These are phyloP conservation scores for Phytoseiulus persimilis DNA, from an alignment of 2,888 invertebrate genomes.

Conservation along the genomic window DNA sequence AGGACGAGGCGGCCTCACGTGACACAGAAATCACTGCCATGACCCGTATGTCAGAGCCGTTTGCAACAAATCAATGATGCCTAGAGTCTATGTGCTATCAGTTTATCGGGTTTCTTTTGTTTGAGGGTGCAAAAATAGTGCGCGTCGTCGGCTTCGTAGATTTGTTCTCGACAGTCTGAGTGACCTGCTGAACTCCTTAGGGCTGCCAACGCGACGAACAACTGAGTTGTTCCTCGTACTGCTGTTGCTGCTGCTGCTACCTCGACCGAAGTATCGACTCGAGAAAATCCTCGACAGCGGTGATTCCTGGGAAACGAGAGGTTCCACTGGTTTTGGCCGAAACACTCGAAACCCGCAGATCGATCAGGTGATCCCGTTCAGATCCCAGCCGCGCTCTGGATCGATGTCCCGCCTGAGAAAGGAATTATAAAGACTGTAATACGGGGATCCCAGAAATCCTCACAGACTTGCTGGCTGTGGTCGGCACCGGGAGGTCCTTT, in stretches of 20 bases:
- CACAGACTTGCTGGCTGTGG: no score
- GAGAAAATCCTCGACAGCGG: no score
- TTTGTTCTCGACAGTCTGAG: neutral
- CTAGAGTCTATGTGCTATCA: neutral
- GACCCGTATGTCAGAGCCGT: conserved; percentile 5
- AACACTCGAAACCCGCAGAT: no score
- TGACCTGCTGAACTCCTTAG: neutral
- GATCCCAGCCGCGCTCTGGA: no score
- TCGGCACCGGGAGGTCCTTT: no score
- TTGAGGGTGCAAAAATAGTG: neutral
- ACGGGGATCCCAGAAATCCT: no score
- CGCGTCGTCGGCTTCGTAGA: neutral
- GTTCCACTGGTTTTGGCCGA: no score
- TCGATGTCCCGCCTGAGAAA: no score
- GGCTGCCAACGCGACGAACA: neutral
- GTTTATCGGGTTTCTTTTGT: neutral
- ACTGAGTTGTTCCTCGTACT: no score
- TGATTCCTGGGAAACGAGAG: no score
- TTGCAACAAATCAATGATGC: neutral
- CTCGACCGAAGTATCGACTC: neutral
- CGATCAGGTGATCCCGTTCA: no score
- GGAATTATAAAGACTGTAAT: no score
- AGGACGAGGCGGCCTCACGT: neutral
- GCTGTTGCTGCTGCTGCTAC: neutral
- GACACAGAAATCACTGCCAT: neutral